A percentile compares a stretch with the other conserved stretches of the same genome.
These are phyloP conservation scores for Pelusios castaneus DNA, from an alignment of 2,113 vertebrate species.

Conservation along the genomic window DNA sequence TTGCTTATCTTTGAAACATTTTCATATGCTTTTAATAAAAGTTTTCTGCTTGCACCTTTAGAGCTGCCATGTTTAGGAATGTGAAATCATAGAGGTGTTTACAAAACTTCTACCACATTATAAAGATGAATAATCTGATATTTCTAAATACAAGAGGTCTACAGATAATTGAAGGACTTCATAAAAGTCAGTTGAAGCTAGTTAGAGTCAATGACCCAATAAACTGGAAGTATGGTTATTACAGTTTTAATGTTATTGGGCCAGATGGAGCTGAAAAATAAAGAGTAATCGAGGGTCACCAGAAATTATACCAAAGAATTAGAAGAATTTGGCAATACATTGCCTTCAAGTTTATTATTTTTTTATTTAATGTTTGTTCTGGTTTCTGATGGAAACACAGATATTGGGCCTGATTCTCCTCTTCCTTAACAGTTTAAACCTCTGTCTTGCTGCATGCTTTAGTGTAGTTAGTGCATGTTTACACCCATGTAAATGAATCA, in stretches of 20 bases:
- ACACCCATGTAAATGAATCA: not conserved
- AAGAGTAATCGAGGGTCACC: not conserved
- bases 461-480: not conserved
- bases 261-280: not conserved
- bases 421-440: not conserved
- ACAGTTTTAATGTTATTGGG: not conserved
- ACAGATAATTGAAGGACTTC: slow-evolving; percentile 43
- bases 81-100: not conserved
- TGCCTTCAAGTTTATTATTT: not conserved
- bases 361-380: not conserved
- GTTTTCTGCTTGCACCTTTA: slow-evolving; percentile 32
- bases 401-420: not conserved
- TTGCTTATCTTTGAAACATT: not conserved
- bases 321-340: not conserved
- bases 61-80: not conserved
- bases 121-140: not conserved
- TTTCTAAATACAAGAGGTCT: slow-evolving; percentile 16
- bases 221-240: not conserved
- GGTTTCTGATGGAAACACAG: not conserved
- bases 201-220: not conserved
- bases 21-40: slow-evolving; percentile 71
- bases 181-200: slow-evolving; percentile 48
- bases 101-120: not conserved
- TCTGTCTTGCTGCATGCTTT: not conserved
- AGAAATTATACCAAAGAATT: not conserved